Conservation (phyloP, 2,113 vertebrate genomes). For the Arvicanthis niloticus region DNA sequence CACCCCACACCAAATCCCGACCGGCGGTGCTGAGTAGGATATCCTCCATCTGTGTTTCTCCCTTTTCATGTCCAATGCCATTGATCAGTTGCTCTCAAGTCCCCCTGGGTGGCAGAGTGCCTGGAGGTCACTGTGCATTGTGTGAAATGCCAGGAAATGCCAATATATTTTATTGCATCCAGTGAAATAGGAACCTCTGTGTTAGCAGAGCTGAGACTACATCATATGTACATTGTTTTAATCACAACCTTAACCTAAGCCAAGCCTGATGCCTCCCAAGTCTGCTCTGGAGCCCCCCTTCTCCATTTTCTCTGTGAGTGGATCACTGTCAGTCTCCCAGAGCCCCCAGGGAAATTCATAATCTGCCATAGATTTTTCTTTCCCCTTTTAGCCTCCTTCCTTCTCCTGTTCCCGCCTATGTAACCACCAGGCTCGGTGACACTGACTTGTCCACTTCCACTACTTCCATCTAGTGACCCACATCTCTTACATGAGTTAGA, state of each 20-base stretch:
- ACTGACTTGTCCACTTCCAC: background rate
- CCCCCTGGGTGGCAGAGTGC: background rate
- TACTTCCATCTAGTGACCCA: no score
- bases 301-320: background rate
- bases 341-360: background rate
- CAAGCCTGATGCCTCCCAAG: background rate
- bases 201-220: background rate
- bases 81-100: background rate
- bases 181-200: background rate
- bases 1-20: background rate
- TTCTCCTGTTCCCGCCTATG: no score
- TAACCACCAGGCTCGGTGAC: background rate
- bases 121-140: background rate
- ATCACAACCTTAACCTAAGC: slow-evolving; percentile 8
- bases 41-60: background rate
- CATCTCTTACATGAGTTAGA: background rate
- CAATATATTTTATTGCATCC: background rate
- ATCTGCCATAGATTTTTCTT: background rate
- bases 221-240: background rate
- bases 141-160: background rate
- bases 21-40: background rate
- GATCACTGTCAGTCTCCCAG: background rate
- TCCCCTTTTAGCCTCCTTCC: background rate
- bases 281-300: background rate
- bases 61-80: background rate